A percentile compares a stretch with the other conserved stretches of the same genome.
Evolutionary conservation across 1,140 invertebrate genomes (phyloP).

Genomic region (Pseudomyrmex sp.): DNA sequence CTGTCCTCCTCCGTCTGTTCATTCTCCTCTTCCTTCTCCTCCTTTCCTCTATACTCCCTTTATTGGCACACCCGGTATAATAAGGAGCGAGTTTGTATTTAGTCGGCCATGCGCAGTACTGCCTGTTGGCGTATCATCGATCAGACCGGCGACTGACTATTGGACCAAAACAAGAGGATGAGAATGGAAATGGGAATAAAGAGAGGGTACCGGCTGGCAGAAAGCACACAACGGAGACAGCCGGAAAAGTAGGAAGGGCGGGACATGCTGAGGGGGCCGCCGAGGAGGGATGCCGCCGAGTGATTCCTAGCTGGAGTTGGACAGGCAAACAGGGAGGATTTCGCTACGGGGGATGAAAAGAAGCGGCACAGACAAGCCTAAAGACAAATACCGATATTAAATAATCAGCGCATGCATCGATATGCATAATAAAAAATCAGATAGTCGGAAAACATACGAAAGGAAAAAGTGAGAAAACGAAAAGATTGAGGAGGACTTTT

Average conservation of each 20-base stretch:
- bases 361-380: background rate
- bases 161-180: conserved; percentile 84
- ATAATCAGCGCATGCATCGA: background rate
- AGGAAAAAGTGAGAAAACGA: background rate
- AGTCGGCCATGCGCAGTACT: conserved; percentile 83
- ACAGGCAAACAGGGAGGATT: conserved; percentile 27
- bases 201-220: conserved; percentile 59
- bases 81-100: conserved; percentile 83
- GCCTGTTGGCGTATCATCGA: conserved; percentile 84
- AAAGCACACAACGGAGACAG: conserved; percentile 54
- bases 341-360: background rate
- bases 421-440: background rate
- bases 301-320: conserved; percentile 20
- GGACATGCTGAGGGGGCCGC: conserved; percentile 44
- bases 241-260: conserved; percentile 43
- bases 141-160: conserved; percentile 83
- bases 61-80: conserved; percentile 83
- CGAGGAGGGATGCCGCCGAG: conserved; percentile 47
- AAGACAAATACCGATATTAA: background rate
- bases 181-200: conserved; percentile 76
- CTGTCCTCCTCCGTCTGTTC: conserved; percentile 20
- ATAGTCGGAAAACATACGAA: background rate
- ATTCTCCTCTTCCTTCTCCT: conserved; percentile 27
- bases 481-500: conserved; percentile 40
- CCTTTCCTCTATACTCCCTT: conserved; percentile 69